Evolutionary conservation across 2,888 invertebrate species (phyloP), one percentile per base, ranked within the genome.

Genomic region (Cactoblastis cactorum): DNA sequence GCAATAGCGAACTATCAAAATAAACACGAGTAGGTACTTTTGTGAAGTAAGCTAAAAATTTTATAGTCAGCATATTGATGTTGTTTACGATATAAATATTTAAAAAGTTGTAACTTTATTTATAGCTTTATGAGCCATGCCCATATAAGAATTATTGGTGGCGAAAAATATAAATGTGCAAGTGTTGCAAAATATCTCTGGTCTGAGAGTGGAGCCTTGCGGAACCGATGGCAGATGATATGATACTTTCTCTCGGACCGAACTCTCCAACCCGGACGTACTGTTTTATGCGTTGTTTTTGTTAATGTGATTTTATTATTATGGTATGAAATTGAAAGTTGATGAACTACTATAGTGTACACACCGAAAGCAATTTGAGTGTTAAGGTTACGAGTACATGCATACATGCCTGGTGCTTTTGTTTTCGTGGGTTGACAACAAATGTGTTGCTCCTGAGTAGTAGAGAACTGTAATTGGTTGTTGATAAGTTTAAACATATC

Each of bases 251-350:
- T 80, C 84, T 79, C 63, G 65, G 57, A 63, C 67, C 67, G 66
- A 68, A 71, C 71, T 64, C 63, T 69, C 67, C 76, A 67, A 81
- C 80, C 83, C 83, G 83, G 83, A 82, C 78, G 59, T 65, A 63
- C 69, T 55, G 67, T 58, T 74, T 76, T 74, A 73, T 74, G 74
- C 77, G 83, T 82, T 84, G 83, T 84, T 83, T 84, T 80, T 77
- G 74, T 80, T 79, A 77, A 79, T 78, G 71, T 66, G 71, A 74
- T 81, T 77, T 78, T 80, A 73, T 80, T 78, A 81, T 78, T 77
- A 75, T 71, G 69, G 61, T 63, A 75, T 67, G 79, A 82, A 81
- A 83, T 76, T 76, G 84, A 84, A 84, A 85, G 83, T 83, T 74
- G 76, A 77, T 76, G 69, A 4, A 28, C 8, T 70, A 69, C 67